These are phyloP conservation scores for Laodelphax striatellus DNA, from an alignment of 1,140 invertebrate genomes.

Conservation along the genomic window DNA sequence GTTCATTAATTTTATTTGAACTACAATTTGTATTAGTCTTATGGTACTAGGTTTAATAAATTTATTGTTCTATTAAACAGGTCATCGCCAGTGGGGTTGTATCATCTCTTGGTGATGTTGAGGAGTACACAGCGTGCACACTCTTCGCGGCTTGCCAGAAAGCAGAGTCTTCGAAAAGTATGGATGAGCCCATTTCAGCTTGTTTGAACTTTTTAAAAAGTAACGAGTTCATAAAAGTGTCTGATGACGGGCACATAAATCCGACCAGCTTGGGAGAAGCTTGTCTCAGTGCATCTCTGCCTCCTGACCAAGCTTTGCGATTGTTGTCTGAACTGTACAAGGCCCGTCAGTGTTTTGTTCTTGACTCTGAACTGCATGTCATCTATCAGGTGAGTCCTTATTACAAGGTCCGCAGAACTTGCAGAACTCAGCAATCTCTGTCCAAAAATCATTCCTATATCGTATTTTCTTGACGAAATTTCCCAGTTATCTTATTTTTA, in stretches of 20 bases:
- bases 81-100: slow-evolving; percentile 83
- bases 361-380: slow-evolving; percentile 91
- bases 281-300: slow-evolving; percentile 82
- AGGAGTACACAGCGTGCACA: slow-evolving; percentile 72
- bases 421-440: too few relatives aligned
- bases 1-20: too few relatives aligned
- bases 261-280: slow-evolving; percentile 83
- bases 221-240: slow-evolving; percentile 40
- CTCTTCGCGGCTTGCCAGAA: slow-evolving; percentile 36
- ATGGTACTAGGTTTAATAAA: too few relatives aligned
- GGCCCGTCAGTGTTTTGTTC: slow-evolving; percentile 77
- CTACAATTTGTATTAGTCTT: too few relatives aligned
- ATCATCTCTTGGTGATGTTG: slow-evolving; percentile 54
- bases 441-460: too few relatives aligned
- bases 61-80: slow-evolving; percentile 26
- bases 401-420: not conserved
- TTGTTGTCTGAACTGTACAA: slow-evolving; percentile 85
- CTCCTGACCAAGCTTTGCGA: slow-evolving; percentile 79
- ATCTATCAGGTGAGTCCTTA: slow-evolving; percentile 66
- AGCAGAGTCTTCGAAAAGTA: slow-evolving; percentile 11
- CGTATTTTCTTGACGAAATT: too few relatives aligned
- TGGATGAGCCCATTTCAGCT: slow-evolving; percentile 34
- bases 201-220: slow-evolving; percentile 44
- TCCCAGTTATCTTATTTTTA: too few relatives aligned
- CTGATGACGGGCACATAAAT: slow-evolving; percentile 34